A percentile compares a stretch with the other conserved stretches of the same genome.
phyloP scores from a whole-genome alignment of 35 echinoderm and acorn worm species.

The Acanthaster planci region DNA sequence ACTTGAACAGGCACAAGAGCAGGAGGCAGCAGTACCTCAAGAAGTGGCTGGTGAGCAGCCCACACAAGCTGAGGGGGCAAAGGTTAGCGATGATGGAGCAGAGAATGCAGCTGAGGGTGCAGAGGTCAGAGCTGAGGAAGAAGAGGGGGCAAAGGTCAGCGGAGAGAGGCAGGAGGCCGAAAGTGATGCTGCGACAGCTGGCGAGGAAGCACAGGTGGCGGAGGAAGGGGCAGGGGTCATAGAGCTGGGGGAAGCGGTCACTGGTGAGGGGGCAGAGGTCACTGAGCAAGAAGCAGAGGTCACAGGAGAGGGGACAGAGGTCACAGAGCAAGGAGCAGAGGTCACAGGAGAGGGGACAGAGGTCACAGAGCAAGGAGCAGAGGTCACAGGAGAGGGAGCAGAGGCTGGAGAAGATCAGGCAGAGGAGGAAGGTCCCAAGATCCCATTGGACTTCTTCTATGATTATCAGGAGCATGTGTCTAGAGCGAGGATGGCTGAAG shows the following conservation, averaged over 20 bases:
- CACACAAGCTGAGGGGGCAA: background rate
- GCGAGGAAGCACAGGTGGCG: background rate
- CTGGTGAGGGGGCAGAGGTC: background rate
- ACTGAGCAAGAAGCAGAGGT: no score
- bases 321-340: background rate
- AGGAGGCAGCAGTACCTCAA: background rate
- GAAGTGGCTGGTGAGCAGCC: background rate
- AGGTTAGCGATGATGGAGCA: background rate
- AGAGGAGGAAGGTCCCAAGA: conserved; percentile 61
- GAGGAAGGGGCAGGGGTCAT: background rate
- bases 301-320: background rate
- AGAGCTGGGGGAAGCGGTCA: background rate
- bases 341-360: background rate
- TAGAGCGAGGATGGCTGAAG: conserved; percentile 64
- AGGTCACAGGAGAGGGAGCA: background rate
- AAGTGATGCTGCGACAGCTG: background rate
- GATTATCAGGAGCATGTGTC: conserved; percentile 69
- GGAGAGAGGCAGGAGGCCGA: background rate
- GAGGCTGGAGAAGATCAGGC: background rate
- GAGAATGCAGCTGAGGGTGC: background rate
- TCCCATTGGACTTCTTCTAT: conserved; percentile 81
- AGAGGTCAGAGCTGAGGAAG: background rate
- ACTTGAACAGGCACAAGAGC: background rate
- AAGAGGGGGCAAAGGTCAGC: background rate
- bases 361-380: background rate